Evolutionary conservation across 2,113 vertebrate species (phyloP).

Genomic region (Ranitomeya variabilis): DNA sequence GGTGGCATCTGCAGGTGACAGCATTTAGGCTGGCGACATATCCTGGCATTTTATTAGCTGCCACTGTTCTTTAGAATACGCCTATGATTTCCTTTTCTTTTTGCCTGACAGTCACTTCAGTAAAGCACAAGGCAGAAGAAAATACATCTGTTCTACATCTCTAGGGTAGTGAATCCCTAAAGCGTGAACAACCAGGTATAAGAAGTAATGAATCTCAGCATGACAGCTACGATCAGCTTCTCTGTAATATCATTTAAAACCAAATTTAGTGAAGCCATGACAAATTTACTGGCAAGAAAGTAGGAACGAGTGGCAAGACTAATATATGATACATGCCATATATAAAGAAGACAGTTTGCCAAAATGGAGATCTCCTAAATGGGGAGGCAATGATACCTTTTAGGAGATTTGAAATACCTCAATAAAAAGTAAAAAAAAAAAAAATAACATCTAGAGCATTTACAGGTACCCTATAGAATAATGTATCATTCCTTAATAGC

Average conservation of each 20-base stretch:
- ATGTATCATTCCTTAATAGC: no score
- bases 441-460: no score
- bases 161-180: neutral
- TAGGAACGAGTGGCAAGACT: neutral
- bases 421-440: no score
- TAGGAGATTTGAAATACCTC: no score
- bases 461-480: no score
- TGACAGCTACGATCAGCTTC: neutral
- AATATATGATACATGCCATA: neutral
- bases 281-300: neutral
- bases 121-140: neutral
- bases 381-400: neutral
- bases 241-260: neutral
- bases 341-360: neutral
- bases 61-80: neutral
- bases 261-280: neutral
- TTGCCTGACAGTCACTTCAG: neutral
- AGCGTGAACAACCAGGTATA: neutral
- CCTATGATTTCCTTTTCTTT: neutral
- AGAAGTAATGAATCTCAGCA: conserved; percentile 2
- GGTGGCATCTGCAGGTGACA: neutral
- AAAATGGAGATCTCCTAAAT: neutral
- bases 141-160: neutral
- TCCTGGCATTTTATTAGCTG: no score
- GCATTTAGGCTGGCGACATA: neutral